Percentiles rank a stretch among this genome's conserved stretches.
Conservation (phyloP, 1,140 invertebrate species). For the roundworm (Caenorhabditis elegans) region WBcel235 BX284602.5:9065001-9065500, state of each 20-base stretch:
- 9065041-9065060: too few species aligned
- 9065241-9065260: not conserved
- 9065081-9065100: not conserved
- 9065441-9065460: not conserved
- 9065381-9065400: not conserved
- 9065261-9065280: conserved; percentile 37
- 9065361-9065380: not conserved
- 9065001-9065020: not conserved
- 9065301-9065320: not conserved
- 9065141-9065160: not conserved
- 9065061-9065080: not conserved
- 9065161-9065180: not conserved
- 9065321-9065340: not conserved
- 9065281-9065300: conserved; percentile 38
- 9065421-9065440: not conserved
- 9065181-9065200: conserved; percentile 13
- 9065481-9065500: not conserved
- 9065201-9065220: conserved; percentile 16
- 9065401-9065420: conserved; percentile 20
- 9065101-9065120: not conserved
- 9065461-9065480: not conserved
- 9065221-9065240: not conserved
- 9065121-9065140: not conserved
- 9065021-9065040: too few species aligned
- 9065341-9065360: not conserved